phyloP scores from a whole-genome alignment of 1,140 invertebrate genomes.

The Eueides isabella region DNA sequence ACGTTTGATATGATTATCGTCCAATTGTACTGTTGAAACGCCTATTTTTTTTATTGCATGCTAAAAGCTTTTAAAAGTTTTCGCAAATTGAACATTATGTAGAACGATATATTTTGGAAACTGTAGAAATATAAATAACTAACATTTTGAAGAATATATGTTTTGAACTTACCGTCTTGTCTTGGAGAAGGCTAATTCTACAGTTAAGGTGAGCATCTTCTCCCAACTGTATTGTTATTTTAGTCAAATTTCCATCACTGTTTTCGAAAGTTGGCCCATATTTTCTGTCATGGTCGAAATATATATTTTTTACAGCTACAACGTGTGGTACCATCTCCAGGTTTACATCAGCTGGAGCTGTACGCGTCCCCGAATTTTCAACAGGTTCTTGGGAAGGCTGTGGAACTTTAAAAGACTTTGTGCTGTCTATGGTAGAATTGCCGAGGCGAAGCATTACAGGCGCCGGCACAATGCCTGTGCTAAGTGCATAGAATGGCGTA shows the following conservation, averaged over 20 bases:
- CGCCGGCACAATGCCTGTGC: constrained; percentile 62
- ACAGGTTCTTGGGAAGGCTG: constrained; percentile 54
- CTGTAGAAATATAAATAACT: background rate
- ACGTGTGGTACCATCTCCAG: constrained; percentile 68
- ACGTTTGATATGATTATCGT: too few species aligned
- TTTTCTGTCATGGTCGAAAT: constrained; percentile 83
- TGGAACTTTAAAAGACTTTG: constrained; percentile 78
- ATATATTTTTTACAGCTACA: constrained; percentile 69
- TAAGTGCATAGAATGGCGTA: constrained; percentile 69
- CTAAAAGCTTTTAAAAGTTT: too few species aligned
- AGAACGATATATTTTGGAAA: too few species aligned
- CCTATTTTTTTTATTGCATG: too few species aligned
- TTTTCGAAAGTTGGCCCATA: constrained; percentile 88
- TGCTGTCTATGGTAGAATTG: constrained; percentile 78
- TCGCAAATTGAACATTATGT: too few species aligned
- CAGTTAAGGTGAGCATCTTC: constrained; percentile 91
- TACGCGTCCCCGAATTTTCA: constrained; percentile 29
- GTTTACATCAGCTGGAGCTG: constrained; percentile 39
- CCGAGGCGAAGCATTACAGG: constrained; percentile 74
- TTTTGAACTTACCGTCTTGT: constrained; percentile 89
- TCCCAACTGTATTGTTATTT: constrained; percentile 91
- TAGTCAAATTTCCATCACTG: constrained; percentile 84
- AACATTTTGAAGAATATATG: background rate
- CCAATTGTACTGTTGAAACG: too few species aligned
- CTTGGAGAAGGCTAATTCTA: constrained; percentile 90